phyloP scores from a whole-genome alignment of 2,888 invertebrate species.

The Mimumesa dahlbomi region DNA sequence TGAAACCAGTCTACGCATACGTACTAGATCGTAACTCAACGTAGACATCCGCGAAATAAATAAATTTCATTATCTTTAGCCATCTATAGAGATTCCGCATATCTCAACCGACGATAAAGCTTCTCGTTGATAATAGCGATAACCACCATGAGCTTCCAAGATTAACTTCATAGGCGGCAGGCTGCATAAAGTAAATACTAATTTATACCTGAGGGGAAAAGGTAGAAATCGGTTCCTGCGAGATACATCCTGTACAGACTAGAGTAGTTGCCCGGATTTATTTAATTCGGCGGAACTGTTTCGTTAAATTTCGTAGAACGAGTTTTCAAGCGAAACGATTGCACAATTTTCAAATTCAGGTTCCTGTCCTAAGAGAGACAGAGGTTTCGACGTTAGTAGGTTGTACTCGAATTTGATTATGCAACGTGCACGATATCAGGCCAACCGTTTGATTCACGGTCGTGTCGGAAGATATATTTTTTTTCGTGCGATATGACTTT shows the following conservation, averaged over 20 bases:
- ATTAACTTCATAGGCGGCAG: conserved; percentile 12
- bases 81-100: conserved; percentile 24
- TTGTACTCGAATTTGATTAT: conserved; percentile 41
- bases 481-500: conserved; percentile 33
- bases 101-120: conserved; percentile 40
- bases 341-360: too few relatives aligned
- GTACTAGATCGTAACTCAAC: neutral
- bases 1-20: neutral
- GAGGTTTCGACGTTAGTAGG: too few relatives aligned
- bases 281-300: too few relatives aligned
- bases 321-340: conserved; percentile 23
- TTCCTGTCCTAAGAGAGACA: too few relatives aligned
- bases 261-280: too few relatives aligned
- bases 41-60: conserved; percentile 28
- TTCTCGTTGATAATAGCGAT: conserved; percentile 45
- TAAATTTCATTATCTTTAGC: conserved; percentile 15
- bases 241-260: too few relatives aligned
- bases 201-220: conserved; percentile 3
- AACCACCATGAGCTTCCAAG: conserved; percentile 14
- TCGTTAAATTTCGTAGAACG: too few relatives aligned
- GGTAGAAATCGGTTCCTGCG: conserved; percentile 19
- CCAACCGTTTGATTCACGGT: conserved; percentile 33
- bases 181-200: conserved; percentile 19
- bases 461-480: conserved; percentile 34
- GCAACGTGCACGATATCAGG: conserved; percentile 33